phyloP scores from a whole-genome alignment of 2,888 invertebrate genomes.

The Stenurella melanura region DNA sequence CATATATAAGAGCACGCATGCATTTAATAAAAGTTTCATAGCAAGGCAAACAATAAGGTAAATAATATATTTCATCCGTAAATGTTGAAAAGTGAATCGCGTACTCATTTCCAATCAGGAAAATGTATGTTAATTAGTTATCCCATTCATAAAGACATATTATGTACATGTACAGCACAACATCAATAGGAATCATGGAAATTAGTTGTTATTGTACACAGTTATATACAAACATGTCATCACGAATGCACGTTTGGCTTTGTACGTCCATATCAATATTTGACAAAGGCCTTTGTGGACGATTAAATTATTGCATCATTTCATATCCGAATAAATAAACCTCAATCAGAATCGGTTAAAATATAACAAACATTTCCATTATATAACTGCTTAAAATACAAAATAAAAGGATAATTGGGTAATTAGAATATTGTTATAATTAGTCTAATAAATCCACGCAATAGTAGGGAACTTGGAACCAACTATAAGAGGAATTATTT shows the following conservation, averaged over 20 bases:
- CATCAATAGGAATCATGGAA: slow-evolving; percentile 71
- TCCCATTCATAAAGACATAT: slow-evolving; percentile 40
- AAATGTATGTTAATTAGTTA: slow-evolving; percentile 45
- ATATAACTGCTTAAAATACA: background rate
- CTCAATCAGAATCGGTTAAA: slow-evolving; percentile 63
- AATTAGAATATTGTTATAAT: no score
- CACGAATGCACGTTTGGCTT: slow-evolving; percentile 56
- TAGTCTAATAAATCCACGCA: no score
- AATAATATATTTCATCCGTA: background rate
- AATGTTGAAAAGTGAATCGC: slow-evolving; percentile 9
- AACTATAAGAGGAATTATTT: no score
- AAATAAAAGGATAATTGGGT: background rate
- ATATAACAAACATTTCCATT: background rate
- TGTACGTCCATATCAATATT: slow-evolving; percentile 65
- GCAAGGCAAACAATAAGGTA: background rate
- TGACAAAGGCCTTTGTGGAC: slow-evolving; percentile 67
- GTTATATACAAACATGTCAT: slow-evolving; percentile 62
- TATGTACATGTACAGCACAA: slow-evolving; percentile 51
- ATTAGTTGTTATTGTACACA: slow-evolving; percentile 71
- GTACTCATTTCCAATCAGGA: slow-evolving; percentile 30
- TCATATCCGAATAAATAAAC: slow-evolving; percentile 62
- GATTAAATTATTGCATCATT: slow-evolving; percentile 61
- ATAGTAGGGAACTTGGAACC: no score
- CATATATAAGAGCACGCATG: background rate
- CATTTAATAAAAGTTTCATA: background rate